phyloP scores from a whole-genome alignment of 2,888 invertebrate genomes.

The Vannuccia rotundouncinata region DNA sequence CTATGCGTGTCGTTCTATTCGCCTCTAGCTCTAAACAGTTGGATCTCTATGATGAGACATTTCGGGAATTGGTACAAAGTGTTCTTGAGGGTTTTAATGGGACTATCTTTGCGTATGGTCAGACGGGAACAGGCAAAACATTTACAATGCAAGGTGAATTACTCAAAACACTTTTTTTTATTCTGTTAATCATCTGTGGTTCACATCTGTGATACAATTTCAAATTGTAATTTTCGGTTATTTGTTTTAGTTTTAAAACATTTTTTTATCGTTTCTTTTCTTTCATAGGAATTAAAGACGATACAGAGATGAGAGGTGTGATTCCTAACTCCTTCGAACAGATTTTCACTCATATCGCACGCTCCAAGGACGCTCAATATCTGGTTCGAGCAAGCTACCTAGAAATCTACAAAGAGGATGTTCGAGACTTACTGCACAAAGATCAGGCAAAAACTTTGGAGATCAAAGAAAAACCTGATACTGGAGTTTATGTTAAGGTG shows the following conservation, averaged over 20 bases:
- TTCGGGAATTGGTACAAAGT: conserved; percentile 83
- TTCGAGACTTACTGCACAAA: conserved; percentile 65
- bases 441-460: conserved; percentile 69
- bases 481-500: conserved; percentile 82
- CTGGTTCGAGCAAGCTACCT: conserved; percentile 90
- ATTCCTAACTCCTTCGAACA: conserved; percentile 94
- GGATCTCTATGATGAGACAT: conserved; percentile 89
- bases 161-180: neutral
- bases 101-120: conserved; percentile 97
- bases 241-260: neutral
- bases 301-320: conserved; percentile 71
- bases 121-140: conserved; percentile 87
- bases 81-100: conserved; percentile 96
- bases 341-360: conserved; percentile 86
- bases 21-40: conserved; percentile 70
- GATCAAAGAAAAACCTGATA: conserved; percentile 69
- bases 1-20: neutral
- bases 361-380: conserved; percentile 85
- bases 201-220: neutral
- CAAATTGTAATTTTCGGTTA: neutral
- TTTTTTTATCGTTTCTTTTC: too few species aligned
- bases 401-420: conserved; percentile 77
- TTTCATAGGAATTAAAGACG: conserved; percentile 63
- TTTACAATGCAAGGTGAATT: conserved; percentile 64
- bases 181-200: conserved; percentile 28